phyloP scores from a whole-genome alignment of 2,888 invertebrate genomes.

The Ormyrus rosae region DNA sequence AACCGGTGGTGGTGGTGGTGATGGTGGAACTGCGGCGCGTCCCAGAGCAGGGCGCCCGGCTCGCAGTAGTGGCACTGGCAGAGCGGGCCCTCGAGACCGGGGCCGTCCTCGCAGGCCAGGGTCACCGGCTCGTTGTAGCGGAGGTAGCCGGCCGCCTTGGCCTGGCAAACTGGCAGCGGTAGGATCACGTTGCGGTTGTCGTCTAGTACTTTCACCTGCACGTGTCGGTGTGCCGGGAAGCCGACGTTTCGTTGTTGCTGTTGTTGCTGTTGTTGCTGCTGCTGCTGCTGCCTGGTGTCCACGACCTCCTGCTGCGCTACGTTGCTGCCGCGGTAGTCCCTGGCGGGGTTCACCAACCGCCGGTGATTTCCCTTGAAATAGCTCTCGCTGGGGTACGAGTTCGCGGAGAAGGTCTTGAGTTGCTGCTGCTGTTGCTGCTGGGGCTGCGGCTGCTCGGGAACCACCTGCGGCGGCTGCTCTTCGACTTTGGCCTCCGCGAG shows the following conservation, averaged over 20 bases:
- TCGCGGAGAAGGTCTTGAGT: slow-evolving; percentile 37
- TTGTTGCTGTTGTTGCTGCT: slow-evolving; percentile 68
- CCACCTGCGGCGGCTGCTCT: slow-evolving; percentile 58
- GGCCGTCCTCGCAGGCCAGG: slow-evolving; percentile 62
- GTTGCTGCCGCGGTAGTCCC: slow-evolving; percentile 22
- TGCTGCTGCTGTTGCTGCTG: slow-evolving; percentile 58
- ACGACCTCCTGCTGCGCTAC: slow-evolving; percentile 76
- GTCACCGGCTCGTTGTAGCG: slow-evolving; percentile 55
- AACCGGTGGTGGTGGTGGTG: slow-evolving; percentile 60
- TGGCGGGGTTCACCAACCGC: neutral
- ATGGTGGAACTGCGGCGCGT: slow-evolving; percentile 73
- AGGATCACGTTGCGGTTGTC: slow-evolving; percentile 72
- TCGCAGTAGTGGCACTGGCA: slow-evolving; percentile 88
- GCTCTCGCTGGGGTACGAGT: slow-evolving; percentile 57
- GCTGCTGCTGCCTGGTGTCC: slow-evolving; percentile 76
- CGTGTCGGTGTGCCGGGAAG: slow-evolving; percentile 73
- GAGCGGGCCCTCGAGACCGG: slow-evolving; percentile 72
- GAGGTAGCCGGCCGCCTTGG: slow-evolving; percentile 55
- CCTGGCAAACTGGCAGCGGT: slow-evolving; percentile 62
- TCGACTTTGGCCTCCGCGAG: slow-evolving; percentile 62
- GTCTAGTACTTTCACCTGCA: slow-evolving; percentile 78
- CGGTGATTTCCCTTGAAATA: slow-evolving; percentile 53
- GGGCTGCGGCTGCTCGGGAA: slow-evolving; percentile 45
- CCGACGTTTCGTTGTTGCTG: slow-evolving; percentile 74
- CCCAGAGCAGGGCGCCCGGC: slow-evolving; percentile 86